phyloP scores from a whole-genome alignment of 2,113 vertebrate species.

The Sciurus niger region DNA sequence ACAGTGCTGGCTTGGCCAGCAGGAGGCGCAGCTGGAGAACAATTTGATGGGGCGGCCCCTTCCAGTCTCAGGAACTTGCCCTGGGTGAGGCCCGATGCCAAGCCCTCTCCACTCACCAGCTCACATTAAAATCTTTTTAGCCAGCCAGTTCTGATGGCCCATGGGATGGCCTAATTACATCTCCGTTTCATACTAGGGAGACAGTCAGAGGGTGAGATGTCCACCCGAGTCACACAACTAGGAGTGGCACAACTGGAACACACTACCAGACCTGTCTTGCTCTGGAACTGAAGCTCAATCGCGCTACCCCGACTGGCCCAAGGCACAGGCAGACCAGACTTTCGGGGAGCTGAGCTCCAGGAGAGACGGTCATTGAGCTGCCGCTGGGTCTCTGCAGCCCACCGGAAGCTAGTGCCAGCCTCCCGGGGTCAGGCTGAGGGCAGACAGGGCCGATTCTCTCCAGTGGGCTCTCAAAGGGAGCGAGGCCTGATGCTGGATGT shows the following conservation, averaged over 20 bases:
- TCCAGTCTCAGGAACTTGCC: not conserved
- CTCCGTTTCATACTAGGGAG: not conserved
- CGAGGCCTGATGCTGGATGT: constrained; percentile 55
- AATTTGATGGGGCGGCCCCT: rapidly evolving
- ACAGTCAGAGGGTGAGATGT: not conserved
- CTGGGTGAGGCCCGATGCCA: rapidly evolving
- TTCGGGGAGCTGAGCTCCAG: no score
- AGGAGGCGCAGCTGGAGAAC: not conserved
- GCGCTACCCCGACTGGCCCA: not conserved
- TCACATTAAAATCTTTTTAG: not conserved
- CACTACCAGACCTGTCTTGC: not conserved
- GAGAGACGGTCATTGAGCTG: not conserved
- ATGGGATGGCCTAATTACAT: not conserved
- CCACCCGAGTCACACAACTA: not conserved
- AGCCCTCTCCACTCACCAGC: not conserved
- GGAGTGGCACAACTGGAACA: no score
- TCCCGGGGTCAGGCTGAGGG: not conserved
- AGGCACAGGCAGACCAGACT: no score
- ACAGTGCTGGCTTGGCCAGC: not conserved
- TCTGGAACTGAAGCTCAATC: not conserved
- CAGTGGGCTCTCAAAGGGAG: not conserved
- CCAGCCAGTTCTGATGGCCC: not conserved
- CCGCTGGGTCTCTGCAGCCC: not conserved
- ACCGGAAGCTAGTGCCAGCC: not conserved
- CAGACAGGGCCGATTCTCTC: not conserved